Evolutionary conservation across 2,113 vertebrate genomes (phyloP).

Genomic region (Alces alces): DNA sequence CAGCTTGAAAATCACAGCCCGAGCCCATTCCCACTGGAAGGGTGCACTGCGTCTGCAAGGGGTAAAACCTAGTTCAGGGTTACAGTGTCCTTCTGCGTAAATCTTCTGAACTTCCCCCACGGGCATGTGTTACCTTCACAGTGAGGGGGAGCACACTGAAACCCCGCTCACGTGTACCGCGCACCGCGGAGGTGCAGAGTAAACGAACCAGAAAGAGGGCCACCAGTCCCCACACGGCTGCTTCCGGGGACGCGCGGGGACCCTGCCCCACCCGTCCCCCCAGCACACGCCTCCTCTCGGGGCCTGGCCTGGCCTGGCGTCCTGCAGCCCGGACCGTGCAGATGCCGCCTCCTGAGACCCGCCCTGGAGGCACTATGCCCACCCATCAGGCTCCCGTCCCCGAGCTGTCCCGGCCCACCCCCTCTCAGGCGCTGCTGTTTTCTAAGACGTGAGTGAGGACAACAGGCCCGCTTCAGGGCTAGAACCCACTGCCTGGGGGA

Average conservation of each 20-base stretch:
- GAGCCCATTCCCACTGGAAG: fast-evolving
- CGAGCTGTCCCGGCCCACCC: fast-evolving
- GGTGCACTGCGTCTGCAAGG: fast-evolving
- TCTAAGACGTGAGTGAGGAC: not conserved
- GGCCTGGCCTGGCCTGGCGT: too few species aligned
- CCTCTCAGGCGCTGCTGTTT: fast-evolving
- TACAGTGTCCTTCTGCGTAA: fast-evolving
- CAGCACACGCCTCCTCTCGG: too few species aligned
- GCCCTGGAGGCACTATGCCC: fast-evolving
- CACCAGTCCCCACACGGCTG: fast-evolving
- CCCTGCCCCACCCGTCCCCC: too few species aligned
- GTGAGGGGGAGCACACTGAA: not conserved
- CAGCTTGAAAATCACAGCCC: too few species aligned
- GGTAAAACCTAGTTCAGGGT: fast-evolving
- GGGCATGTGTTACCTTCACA: not conserved
- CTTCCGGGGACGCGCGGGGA: not conserved
- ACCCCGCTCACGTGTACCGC: fast-evolving
- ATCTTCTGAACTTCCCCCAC: not conserved
- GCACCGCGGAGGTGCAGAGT: fast-evolving
- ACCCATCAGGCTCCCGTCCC: fast-evolving
- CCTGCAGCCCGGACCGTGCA: not conserved
- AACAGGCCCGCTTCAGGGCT: fast-evolving
- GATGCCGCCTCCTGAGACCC: not conserved
- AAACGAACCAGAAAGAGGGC: too few species aligned
- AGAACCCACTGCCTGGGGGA: not conserved